Evolutionary conservation across 2,113 vertebrate genomes (phyloP), one percentile per base, ranked within the genome.

Genomic region (Peromyscus leucopus): DNA sequence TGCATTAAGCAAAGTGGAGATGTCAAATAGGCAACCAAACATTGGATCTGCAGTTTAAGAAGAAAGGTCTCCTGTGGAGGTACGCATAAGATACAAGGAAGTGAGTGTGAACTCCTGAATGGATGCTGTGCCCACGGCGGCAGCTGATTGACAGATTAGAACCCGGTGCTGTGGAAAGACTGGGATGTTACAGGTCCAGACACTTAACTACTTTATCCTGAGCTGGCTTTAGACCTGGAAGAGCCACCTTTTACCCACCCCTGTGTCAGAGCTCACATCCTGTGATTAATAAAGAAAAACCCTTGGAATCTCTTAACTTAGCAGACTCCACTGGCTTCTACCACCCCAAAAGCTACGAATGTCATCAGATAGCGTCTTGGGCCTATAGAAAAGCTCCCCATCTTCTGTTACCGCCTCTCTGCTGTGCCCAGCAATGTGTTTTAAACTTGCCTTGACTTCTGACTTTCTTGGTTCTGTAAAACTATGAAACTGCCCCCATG

Each of bases 1-100:
- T 9, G 10, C 72, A 42, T 82, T 78, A 91, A 76, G 76, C 72
- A 55, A 91, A 65, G 63, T 67, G 69, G 88, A 74, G 79, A 61
- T 88, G 79, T 93, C 83, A 69, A 93, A 63, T 79, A 80, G 31
- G 75, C 95, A 71, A 11, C 22, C 93, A 91, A 93, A 93, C 69
- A 51, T 72, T 10, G 17, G 55, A 22, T 36, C 24, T 79, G 61
- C 36, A 42, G 55, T 89, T 63, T 69, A 51, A 95, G n/a, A 67
- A 55, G 80, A 48, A 89, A 69, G 46, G 59, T 89, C 79, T 92
- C 17, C 59, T 94, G 80, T 79, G 16, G 83, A 80, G 61, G 22
- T 51, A 7, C 0, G 5, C 48, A 28, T 24, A 39, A 75, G n/a
- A 55, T 61, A 31, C n/a, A 36, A 67, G 57, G 31, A 63, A 76